Conservation (phyloP, 1,140 invertebrate species). For the Drosophila pruinosa region DNA sequence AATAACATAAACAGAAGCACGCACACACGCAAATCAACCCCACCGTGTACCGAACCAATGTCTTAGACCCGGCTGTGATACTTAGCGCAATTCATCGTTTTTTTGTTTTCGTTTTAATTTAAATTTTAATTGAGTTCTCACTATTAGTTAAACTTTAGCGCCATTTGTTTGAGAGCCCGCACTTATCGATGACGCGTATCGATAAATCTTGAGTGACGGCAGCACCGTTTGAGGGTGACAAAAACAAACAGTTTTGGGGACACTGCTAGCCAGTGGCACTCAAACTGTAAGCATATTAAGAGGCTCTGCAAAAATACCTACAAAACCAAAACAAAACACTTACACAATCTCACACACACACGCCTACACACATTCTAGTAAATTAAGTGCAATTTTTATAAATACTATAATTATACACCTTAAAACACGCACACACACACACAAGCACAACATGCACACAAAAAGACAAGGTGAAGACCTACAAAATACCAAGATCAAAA, state of each 20-base stretch:
- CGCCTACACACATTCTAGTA: slow-evolving; percentile 73
- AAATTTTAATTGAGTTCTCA: slow-evolving; percentile 38
- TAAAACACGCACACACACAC: slow-evolving; percentile 34
- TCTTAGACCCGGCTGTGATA: slow-evolving; percentile 81
- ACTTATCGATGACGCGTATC: slow-evolving; percentile 25
- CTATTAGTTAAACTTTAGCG: slow-evolving; percentile 31
- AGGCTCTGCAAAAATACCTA: slow-evolving; percentile 48
- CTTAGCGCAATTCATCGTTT: slow-evolving; percentile 73
- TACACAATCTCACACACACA: slow-evolving; percentile 41
- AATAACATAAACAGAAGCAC: slow-evolving; percentile 9
- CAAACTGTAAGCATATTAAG: slow-evolving; percentile 55
- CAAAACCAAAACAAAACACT: slow-evolving; percentile 39
- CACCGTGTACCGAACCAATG: slow-evolving; percentile 60
- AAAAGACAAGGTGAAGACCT: slow-evolving; percentile 77
- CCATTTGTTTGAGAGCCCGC: slow-evolving; percentile 34
- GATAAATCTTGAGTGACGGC: slow-evolving; percentile 16
- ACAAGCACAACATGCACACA: slow-evolving; percentile 65
- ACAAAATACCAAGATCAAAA: slow-evolving; percentile 59
- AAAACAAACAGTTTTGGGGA: slow-evolving; percentile 17
- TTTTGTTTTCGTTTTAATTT: slow-evolving; percentile 60
- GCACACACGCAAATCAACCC: slow-evolving; percentile 33
- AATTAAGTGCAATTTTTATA: slow-evolving; percentile 71
- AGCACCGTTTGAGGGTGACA: slow-evolving; percentile 8
- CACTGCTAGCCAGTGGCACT: slow-evolving; percentile 10
- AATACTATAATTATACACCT: slow-evolving; percentile 75